Percentiles rank a stretch among this genome's conserved stretches.
Conservation (phyloP, 2,797 vertebrate species). For the Syngnathus acus region DNA sequence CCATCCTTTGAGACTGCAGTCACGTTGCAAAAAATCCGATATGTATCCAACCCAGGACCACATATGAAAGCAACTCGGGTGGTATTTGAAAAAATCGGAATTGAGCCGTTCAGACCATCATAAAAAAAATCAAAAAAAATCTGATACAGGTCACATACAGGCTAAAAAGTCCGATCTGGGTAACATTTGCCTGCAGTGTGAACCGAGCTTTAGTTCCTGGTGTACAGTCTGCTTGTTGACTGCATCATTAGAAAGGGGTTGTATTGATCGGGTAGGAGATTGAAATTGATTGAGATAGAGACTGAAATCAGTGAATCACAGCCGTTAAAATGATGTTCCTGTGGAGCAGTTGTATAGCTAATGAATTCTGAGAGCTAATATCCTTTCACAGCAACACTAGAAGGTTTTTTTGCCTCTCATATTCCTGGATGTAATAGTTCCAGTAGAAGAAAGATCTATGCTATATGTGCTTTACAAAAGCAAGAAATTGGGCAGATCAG, state of each 20-base stretch:
- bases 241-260: conserved; percentile 23
- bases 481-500: not conserved
- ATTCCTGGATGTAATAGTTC: not conserved
- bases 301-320: conserved; percentile 41
- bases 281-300: conserved; percentile 44
- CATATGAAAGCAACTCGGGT: no score
- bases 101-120: no score
- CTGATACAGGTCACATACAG: no score
- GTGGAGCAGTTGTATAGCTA: conserved; percentile 1
- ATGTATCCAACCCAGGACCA: no score
- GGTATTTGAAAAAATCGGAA: no score
- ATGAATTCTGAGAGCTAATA: conserved; percentile 16
- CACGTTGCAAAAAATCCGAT: no score
- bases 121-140: no score
- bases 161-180: no score
- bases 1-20: no score
- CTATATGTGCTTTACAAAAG: not conserved
- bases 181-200: no score
- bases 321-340: conserved; percentile 22
- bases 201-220: not conserved
- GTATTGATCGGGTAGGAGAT: conserved; percentile 46
- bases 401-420: not conserved
- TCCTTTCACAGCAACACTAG: conserved; percentile 5
- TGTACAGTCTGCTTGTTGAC: conserved; percentile 9
- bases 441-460: not conserved